Evolutionary conservation across 2,113 vertebrate genomes (phyloP).

Genomic region (Accipiter virgatus): DNA sequence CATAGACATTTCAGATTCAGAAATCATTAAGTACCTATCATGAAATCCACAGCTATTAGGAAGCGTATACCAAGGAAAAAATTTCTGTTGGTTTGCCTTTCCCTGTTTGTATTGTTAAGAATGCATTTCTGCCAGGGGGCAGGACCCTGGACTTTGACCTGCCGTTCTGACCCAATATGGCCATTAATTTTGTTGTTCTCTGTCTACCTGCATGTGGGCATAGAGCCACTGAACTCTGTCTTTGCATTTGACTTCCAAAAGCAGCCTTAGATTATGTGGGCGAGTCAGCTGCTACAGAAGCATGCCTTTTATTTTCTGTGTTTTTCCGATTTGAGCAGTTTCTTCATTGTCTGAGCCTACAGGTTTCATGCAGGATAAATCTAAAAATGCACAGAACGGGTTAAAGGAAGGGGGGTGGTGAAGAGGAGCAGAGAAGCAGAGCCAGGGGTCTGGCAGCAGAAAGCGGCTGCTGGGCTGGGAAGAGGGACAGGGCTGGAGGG

Average conservation of each 20-base stretch:
- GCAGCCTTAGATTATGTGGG: not conserved
- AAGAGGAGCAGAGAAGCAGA: not conserved
- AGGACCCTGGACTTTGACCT: not conserved
- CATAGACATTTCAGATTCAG: not conserved
- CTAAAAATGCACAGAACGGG: fast-evolving
- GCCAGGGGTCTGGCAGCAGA: not conserved
- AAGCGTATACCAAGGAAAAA: not conserved
- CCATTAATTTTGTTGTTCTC: not conserved
- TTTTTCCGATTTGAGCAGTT: not conserved
- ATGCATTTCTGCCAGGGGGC: not conserved
- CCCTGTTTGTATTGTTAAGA: not conserved
- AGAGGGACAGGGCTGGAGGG: not conserved
- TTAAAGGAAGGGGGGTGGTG: not conserved
- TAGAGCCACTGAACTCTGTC: not conserved
- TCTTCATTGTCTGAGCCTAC: not conserved
- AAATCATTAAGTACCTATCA: not conserved
- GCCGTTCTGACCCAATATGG: not conserved
- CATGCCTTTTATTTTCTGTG: not conserved
- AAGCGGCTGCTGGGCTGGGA: not conserved
- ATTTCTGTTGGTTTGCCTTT: not conserved
- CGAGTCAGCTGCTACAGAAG: not conserved
- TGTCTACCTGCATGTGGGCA: not conserved
- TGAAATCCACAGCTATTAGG: not conserved
- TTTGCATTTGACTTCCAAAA: not conserved
- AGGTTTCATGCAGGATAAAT: not conserved